Conservation (phyloP, 2,888 invertebrate genomes). For the Dione juno region DNA sequence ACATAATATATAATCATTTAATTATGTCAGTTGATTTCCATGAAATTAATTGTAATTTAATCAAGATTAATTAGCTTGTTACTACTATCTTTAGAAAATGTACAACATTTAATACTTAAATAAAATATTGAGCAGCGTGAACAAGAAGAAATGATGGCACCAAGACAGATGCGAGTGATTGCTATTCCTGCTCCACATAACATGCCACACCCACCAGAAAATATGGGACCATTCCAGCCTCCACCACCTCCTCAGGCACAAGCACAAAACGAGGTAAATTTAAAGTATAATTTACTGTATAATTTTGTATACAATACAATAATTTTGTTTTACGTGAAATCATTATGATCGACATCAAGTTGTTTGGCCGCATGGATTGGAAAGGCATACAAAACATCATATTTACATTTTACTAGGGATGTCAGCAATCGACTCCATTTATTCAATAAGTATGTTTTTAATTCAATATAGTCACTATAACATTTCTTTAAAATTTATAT, state of each 20-base stretch:
- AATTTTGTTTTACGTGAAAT: neutral
- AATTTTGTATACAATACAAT: too few species aligned
- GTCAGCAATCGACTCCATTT: too few species aligned
- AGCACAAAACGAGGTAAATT: slow-evolving; percentile 67
- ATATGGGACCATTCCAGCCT: slow-evolving; percentile 67
- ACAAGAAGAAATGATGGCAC: slow-evolving; percentile 70
- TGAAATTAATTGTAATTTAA: too few species aligned
- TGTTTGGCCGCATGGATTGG: too few species aligned
- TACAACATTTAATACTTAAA: neutral
- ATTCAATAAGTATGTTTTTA: too few species aligned
- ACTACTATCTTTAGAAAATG: neutral
- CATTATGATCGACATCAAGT: neutral
- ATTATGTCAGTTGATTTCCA: too few species aligned
- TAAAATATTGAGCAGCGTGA: slow-evolving; percentile 49
- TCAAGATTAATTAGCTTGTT: neutral
- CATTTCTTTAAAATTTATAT: too few species aligned
- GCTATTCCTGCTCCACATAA: slow-evolving; percentile 71
- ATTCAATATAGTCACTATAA: too few species aligned
- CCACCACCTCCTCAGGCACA: slow-evolving; percentile 65
- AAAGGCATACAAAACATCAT: too few species aligned
- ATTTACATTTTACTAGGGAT: too few species aligned
- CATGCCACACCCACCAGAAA: slow-evolving; percentile 65
- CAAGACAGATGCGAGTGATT: slow-evolving; percentile 78
- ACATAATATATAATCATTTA: too few species aligned
- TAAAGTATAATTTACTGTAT: slow-evolving; percentile 2